Base-by-base conservation (phyloP, 2,888 invertebrate genomes). In the Lasioglossum vierecki region DNA sequence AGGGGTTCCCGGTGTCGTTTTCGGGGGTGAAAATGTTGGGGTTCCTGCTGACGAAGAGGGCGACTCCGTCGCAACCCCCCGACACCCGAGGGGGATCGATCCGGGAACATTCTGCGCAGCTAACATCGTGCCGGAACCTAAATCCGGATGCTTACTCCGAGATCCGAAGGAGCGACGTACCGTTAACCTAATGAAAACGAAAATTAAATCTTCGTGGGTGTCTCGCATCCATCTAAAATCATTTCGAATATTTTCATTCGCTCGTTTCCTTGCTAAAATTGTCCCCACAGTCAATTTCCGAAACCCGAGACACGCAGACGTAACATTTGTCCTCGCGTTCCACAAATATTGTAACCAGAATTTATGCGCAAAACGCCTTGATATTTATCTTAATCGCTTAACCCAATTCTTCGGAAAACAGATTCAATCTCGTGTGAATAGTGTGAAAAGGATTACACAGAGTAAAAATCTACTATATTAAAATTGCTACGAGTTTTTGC, bases 1-100 rank as follows among this genome's bases (percentile, higher is more conserved):
- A 68, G 83, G 87, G 87, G 87, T 86, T 87, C 87, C 83, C 41
- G 73, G 66, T 80, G 84, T 73, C 66, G 79, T 89, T 89, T 89
- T 89, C 78, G 85, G 78, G 87, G 84, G 79, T 84, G 88, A 89
- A 89, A 85, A 87, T 70, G 88, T 82, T 80, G 76, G 89, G 89
- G 86, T 88, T 73, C 86, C 88, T 46, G 83, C 73, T 63, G 87
- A 89, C 90, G 86, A 60, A 89, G 89, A 88, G 84, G 88, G 90
- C 90, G 90, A 88, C 86, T 89, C 81, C 72, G 89, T 89, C 90
- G 89, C 83, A 77, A 80, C 85, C 83, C 88, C 83, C 88, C 76
- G 77, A 74, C 49, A 60, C 80, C 71, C 90, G 89, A 91, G 89
- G 91, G 91, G 90, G 91, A 93, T 93, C 93, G 93, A 93, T 93